A percentile compares a stretch with the other conserved stretches of the same genome.
Evolutionary conservation across 2,113 vertebrate species (phyloP).

Genomic region (Austrofundulus limnaeus): DNA sequence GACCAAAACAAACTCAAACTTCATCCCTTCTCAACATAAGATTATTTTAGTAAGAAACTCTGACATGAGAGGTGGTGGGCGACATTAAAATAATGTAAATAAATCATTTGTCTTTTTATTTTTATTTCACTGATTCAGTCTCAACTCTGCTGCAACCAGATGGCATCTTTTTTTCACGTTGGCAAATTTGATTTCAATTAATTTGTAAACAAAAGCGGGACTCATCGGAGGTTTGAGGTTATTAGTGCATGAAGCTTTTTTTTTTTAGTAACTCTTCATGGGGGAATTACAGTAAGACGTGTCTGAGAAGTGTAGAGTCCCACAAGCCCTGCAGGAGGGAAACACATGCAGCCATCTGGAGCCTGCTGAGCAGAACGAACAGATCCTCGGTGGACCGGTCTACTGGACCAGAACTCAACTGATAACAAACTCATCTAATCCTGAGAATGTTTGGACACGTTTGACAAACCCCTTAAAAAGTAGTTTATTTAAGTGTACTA

Average conservation of each 20-base stretch:
- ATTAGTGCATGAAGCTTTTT: slow-evolving; percentile 13
- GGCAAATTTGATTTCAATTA: not conserved
- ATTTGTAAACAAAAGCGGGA: not conserved
- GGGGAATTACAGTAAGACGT: slow-evolving; percentile 23
- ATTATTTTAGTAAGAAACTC: no score
- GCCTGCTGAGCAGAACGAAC: slow-evolving; percentile 15
- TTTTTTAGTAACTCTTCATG: not conserved
- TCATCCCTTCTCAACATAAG: no score
- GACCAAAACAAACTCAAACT: no score
- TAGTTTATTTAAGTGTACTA: no score
- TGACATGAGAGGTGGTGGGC: no score
- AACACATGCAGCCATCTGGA: slow-evolving; percentile 38
- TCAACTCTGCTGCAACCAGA: not conserved
- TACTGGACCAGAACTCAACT: not conserved
- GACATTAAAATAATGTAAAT: no score
- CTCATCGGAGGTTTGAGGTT: slow-evolving; percentile 9
- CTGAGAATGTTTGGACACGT: no score
- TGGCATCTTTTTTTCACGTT: not conserved
- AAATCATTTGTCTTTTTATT: no score
- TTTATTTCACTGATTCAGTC: no score
- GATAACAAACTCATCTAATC: no score
- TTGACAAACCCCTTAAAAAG: no score
- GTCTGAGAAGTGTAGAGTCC: slow-evolving; percentile 25
- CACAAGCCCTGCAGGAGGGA: slow-evolving; percentile 13
- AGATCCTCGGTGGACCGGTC: not conserved